A percentile compares a stretch with the other conserved stretches of the same genome.
Evolutionary conservation across 2,888 invertebrate genomes (phyloP).

Genomic region (Cyaniris semiargus): DNA sequence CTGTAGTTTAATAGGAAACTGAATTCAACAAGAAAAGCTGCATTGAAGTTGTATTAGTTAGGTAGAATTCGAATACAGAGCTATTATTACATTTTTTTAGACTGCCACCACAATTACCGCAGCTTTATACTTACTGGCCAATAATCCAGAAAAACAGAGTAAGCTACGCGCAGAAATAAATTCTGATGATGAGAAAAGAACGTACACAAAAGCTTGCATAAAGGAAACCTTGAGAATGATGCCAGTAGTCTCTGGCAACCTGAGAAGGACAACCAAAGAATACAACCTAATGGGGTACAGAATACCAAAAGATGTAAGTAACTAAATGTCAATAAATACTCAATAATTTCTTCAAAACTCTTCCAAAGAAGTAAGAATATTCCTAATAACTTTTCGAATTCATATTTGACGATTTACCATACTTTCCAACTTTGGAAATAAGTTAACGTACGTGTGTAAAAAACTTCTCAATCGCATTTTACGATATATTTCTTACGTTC

Average conservation of each 20-base stretch:
- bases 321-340: constrained; percentile 40
- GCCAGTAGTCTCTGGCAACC: constrained; percentile 81
- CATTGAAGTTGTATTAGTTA: not conserved
- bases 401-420: constrained; percentile 1
- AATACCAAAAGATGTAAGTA: constrained; percentile 81
- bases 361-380: not conserved
- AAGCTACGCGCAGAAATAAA: constrained; percentile 80
- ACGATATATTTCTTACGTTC: not conserved
- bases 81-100: constrained; percentile 52
- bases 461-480: constrained; percentile 27
- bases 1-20: too few relatives aligned
- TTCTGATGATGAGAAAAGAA: constrained; percentile 56
- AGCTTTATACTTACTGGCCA: constrained; percentile 82
- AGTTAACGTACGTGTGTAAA: not conserved
- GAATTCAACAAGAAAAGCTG: too few relatives aligned
- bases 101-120: constrained; percentile 79
- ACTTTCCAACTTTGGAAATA: not conserved
- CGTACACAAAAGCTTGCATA: constrained; percentile 85
- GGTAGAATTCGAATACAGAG: not conserved
- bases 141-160: constrained; percentile 82
- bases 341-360: not conserved
- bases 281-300: constrained; percentile 81
- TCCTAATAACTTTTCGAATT: not conserved
- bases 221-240: constrained; percentile 85
- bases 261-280: constrained; percentile 77